phyloP scores from a whole-genome alignment of 2,113 vertebrate genomes.

The Stigmatopora nigra region DNA sequence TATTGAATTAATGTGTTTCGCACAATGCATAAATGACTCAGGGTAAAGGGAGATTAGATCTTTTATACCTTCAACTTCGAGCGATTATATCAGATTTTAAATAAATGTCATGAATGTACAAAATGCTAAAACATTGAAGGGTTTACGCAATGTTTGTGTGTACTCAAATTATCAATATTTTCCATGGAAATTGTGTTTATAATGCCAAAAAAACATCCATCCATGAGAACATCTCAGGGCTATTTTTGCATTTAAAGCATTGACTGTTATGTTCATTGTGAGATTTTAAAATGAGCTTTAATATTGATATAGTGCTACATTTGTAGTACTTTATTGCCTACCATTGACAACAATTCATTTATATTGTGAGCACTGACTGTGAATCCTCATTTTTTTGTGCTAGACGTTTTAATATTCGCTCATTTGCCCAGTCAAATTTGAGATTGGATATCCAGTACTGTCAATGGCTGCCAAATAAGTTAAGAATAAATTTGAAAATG shows the following conservation, averaged over 20 bases:
- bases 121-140: constrained; percentile 15
- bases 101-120: constrained; percentile 10
- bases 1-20: not conserved
- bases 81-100: not conserved
- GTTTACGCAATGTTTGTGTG: not conserved
- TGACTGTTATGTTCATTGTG: not conserved
- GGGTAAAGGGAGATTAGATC: constrained; percentile 2
- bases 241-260: not conserved
- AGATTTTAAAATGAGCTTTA: not conserved
- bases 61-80: constrained; percentile 23
- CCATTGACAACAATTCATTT: too few relatives aligned
- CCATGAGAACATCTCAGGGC: constrained; percentile 28
- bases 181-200: not conserved
- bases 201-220: constrained; percentile 12
- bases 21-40: not conserved
- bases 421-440: too few relatives aligned
- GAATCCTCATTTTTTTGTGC: too few relatives aligned
- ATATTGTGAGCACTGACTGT: too few relatives aligned
- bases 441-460: too few relatives aligned
- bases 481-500: constrained; percentile 22
- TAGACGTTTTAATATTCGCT: too few relatives aligned
- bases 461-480: too few relatives aligned
- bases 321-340: not conserved
- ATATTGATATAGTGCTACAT: not conserved
- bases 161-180: not conserved